Conservation (phyloP, 2,113 vertebrate genomes). For the Protomyctophum bolini region DNA sequence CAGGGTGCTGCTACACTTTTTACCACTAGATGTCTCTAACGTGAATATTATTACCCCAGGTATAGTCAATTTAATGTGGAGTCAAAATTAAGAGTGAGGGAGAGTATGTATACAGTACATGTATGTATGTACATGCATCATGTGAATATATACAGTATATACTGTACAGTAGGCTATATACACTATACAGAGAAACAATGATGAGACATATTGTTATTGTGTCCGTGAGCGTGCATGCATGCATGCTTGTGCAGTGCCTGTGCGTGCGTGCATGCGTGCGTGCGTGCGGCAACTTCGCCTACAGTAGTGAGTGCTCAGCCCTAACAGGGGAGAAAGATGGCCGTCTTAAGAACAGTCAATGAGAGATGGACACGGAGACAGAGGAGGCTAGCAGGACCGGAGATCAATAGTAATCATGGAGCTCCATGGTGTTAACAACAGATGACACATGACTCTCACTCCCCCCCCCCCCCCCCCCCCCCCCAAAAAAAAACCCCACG, state of each 20-base stretch:
- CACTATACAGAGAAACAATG: too few relatives aligned
- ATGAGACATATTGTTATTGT: background rate
- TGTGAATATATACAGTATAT: too few relatives aligned
- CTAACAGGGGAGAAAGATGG: slow-evolving; percentile 51
- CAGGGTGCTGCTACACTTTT: slow-evolving; percentile 9
- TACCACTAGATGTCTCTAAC: slow-evolving; percentile 43
- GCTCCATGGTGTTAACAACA: slow-evolving; percentile 67
- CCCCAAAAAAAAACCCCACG: slow-evolving; percentile 40
- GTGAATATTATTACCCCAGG: slow-evolving; percentile 16
- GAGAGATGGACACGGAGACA: slow-evolving; percentile 64
- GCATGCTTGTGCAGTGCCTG: background rate
- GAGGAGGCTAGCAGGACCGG: slow-evolving; percentile 63
- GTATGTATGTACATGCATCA: too few relatives aligned
- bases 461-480: slow-evolving; percentile 51
- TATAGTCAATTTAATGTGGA: background rate
- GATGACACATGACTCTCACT: slow-evolving; percentile 73
- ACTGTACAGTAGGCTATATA: too few relatives aligned
- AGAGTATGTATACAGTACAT: background rate
- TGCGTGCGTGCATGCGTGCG: background rate
- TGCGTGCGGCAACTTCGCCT: background rate
- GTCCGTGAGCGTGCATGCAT: background rate
- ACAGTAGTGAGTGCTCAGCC: slow-evolving; percentile 30
- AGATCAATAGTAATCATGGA: slow-evolving; percentile 81
- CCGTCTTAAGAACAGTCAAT: slow-evolving; percentile 72
- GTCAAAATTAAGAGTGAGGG: background rate